These are phyloP conservation scores for Anas platyrhynchos DNA, from an alignment of 2,113 vertebrate genomes.

Conservation along the genomic window DNA sequence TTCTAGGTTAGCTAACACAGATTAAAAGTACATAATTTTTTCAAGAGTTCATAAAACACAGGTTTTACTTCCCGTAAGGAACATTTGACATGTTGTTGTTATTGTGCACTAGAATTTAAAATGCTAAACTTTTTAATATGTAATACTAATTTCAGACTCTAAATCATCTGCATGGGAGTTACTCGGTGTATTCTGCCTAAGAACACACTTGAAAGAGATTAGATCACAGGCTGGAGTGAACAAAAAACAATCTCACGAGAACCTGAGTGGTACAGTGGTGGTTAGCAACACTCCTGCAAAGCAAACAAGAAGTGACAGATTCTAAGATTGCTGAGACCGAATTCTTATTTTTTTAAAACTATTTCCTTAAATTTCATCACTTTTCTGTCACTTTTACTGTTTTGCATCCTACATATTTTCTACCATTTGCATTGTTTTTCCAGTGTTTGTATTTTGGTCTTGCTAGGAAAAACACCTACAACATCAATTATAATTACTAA, in stretches of 20 bases:
- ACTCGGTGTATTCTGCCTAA: not conserved
- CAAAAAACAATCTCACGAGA: not conserved
- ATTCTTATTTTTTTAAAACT: not conserved
- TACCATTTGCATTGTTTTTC: not conserved
- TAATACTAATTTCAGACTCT: not conserved
- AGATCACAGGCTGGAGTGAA: not conserved
- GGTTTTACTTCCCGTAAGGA: not conserved
- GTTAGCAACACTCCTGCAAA: not conserved
- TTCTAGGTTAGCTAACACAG: not conserved
- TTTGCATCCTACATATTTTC: not conserved
- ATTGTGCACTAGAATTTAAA: not conserved
- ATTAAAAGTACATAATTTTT: not conserved
- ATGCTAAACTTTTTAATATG: not conserved
- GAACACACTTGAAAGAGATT: not conserved
- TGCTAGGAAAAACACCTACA: not conserved
- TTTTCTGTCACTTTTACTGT: not conserved
- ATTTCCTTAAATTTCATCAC: not conserved
- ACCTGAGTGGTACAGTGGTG: not conserved
- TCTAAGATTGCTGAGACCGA: not conserved
- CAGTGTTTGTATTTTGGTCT: not conserved
- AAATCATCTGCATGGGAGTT: not conserved
- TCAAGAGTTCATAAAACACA: not conserved
- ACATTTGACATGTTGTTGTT: not conserved
- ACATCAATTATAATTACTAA: conserved; percentile 8
- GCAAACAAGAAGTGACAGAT: not conserved